Evolutionary conservation across 2,113 vertebrate genomes (phyloP).

Genomic region (Antennarius striatus): DNA sequence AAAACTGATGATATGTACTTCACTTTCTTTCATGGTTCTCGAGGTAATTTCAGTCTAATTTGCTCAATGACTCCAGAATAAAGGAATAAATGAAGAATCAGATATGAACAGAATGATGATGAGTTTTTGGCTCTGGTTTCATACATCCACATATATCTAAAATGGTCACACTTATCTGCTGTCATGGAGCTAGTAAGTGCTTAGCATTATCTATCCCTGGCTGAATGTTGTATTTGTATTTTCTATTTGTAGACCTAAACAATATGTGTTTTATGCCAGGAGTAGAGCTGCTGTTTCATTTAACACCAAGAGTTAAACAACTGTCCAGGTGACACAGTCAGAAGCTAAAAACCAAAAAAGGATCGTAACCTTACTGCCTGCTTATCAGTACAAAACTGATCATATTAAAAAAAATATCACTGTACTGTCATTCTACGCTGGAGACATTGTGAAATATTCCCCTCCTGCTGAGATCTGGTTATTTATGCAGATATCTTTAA

Average conservation of each 20-base stretch:
- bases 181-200: neutral
- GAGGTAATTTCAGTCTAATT: neutral
- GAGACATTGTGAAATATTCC: slow-evolving; percentile 35
- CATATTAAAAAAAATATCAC: slow-evolving; percentile 20
- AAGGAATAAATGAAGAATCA: slow-evolving; percentile 15
- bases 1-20: slow-evolving; percentile 8
- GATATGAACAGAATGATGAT: slow-evolving; percentile 6
- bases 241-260: slow-evolving; percentile 1
- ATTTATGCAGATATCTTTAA: slow-evolving; percentile 55
- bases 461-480: slow-evolving; percentile 30
- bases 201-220: slow-evolving; percentile 22
- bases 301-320: neutral
- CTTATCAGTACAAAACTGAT: slow-evolving; percentile 2
- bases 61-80: slow-evolving; percentile 7
- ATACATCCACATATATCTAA: slow-evolving; percentile 7
- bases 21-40: slow-evolving; percentile 12
- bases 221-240: slow-evolving; percentile 29
- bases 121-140: slow-evolving; percentile 4
- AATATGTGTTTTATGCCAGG: slow-evolving; percentile 7
- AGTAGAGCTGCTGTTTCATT: neutral
- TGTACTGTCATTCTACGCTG: slow-evolving; percentile 4
- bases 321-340: neutral
- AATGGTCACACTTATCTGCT: neutral
- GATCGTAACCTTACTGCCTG: neutral
- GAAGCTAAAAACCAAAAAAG: neutral